Base-by-base conservation (phyloP, 2,113 vertebrate species). In the Notarius lentiginosus region DNA sequence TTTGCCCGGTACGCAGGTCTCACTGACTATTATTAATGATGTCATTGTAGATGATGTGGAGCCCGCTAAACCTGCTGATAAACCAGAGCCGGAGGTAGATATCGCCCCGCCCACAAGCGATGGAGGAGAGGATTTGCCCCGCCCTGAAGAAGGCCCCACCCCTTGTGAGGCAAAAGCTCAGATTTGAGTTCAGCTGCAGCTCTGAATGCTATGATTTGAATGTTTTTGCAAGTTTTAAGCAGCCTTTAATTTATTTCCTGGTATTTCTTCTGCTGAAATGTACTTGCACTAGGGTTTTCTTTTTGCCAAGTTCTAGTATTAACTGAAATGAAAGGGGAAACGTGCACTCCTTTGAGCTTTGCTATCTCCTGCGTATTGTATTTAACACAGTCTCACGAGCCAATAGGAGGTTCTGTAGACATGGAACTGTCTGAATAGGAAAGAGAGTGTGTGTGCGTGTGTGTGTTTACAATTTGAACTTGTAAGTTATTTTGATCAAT, bases 41-140 rank as follows among this genome's bases (percentile, higher is more conserved):
- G 60, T 80, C 27, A 2, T 87, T 83, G 51, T 79, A 90, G 90
- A 89, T 24, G 88, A 89, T 11, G 24, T 41, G 17, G 86, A 89
- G 27, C 61, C 24, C 1, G 15, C 60, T 8, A 47, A 72, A 14
- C 60, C 79, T 34, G 30, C 80, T 56, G 86, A 90, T 2, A 49
- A 80, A 53, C 88, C 53, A 24, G 81, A 88, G 18, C 5, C 60
- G 0, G 27, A 34, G 4, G 27, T 65, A n/a, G 53, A 72, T 12
- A 47, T 84, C 18, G 66, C 82, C 2, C 24, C 81, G 30, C 49
- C 77, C 77, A 30, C 68, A 6, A 49, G 41, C 2, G 68, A 86
- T 12, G 18, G n/a, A 14, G 81, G 15, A 6, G 27, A 65, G 5
- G 86, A 87, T 7, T 20, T 41, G 51, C 34, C 79, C 22, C 2